Evolutionary conservation across 2,113 vertebrate species (phyloP).

Genomic region (Chitala chitala): DNA sequence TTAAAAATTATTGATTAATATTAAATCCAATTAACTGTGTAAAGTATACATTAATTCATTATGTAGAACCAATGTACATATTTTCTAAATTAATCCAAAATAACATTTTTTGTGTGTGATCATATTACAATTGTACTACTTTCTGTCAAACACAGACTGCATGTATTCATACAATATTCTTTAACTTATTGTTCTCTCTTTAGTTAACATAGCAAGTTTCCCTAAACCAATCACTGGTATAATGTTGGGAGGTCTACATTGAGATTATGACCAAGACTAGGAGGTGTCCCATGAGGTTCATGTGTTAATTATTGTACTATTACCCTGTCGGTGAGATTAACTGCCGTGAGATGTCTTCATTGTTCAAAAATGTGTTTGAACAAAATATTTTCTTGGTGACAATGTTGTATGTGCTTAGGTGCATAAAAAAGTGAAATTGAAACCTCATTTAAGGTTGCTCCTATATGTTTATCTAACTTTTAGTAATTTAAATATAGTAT

Average conservation of each 20-base stretch:
- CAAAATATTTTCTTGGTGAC: conserved; percentile 1
- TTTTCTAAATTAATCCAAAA: too few relatives aligned
- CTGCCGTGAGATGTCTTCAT: too few relatives aligned
- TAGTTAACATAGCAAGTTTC: not conserved
- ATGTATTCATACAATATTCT: too few relatives aligned
- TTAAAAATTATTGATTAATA: too few relatives aligned
- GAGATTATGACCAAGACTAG: not conserved
- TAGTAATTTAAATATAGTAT: too few relatives aligned
- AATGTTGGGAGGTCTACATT: not conserved
- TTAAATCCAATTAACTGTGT: too few relatives aligned
- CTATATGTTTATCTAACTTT: not conserved
- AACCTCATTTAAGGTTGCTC: not conserved
- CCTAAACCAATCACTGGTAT: conserved; percentile 9
- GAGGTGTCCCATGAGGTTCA: not conserved
- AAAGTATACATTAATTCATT: too few relatives aligned
- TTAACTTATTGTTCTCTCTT: not conserved
- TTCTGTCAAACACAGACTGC: too few relatives aligned
- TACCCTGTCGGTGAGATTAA: too few relatives aligned
- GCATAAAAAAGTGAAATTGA: not conserved
- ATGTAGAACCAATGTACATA: too few relatives aligned
- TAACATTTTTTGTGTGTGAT: too few relatives aligned
- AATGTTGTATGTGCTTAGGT: not conserved
- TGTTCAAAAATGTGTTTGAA: conserved; percentile 6
- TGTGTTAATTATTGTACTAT: not conserved
- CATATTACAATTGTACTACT: conserved; percentile 7